Percentiles rank a stretch among this genome's conserved stretches.
phyloP scores from a whole-genome alignment of 2,888 invertebrate species.

The Scelioninae gen. 2 region DNA sequence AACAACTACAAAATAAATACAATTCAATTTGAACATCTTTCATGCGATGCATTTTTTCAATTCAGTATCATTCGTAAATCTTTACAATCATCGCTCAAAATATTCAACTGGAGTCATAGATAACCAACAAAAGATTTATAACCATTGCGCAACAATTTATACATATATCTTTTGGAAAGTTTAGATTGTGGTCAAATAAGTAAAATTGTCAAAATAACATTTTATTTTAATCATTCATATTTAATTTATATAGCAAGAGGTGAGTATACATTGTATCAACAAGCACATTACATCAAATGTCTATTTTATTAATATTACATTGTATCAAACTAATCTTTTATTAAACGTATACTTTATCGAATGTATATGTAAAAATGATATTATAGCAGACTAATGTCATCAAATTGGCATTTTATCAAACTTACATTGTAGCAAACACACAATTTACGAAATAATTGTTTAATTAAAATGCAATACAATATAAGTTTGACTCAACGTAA shows the following conservation, averaged over 20 bases:
- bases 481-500: background rate
- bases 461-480: too few species aligned
- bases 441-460: too few species aligned
- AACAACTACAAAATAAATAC: slow-evolving; percentile 62
- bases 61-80: slow-evolving; percentile 57
- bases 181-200: background rate
- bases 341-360: too few species aligned
- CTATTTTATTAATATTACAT: too few species aligned
- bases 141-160: slow-evolving; percentile 67
- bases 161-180: slow-evolving; percentile 55
- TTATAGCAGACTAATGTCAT: too few species aligned
- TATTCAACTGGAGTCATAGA: slow-evolving; percentile 39
- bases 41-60: slow-evolving; percentile 44
- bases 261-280: too few species aligned
- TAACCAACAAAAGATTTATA: slow-evolving; percentile 58
- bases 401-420: too few species aligned
- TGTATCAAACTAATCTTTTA: too few species aligned
- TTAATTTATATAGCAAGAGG: too few species aligned
- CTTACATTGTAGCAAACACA: too few species aligned
- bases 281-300: too few species aligned
- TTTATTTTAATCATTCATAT: background rate
- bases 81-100: slow-evolving; percentile 52
- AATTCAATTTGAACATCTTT: slow-evolving; percentile 55
- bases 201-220: slow-evolving; percentile 30
- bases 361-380: too few species aligned